Evolutionary conservation across 1,140 invertebrate genomes (phyloP), one percentile per base, ranked within the genome.

Genomic region (Maconellicoccus hirsutus): DNA sequence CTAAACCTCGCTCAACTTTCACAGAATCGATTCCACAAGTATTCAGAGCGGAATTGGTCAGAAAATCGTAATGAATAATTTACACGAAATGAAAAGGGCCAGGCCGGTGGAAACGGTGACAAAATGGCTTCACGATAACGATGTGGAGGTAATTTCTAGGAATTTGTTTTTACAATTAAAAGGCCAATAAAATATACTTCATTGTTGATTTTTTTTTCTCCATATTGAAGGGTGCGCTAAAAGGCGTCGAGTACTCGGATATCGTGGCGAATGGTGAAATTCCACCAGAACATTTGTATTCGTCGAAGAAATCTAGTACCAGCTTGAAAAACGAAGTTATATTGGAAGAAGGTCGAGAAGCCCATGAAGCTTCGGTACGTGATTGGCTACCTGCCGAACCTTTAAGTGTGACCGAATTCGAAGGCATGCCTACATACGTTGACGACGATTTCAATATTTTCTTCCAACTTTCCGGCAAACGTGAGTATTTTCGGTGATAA

Each of bases 371-470:
- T 33, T 59, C 29, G 8, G 7, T 8, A 12, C 16, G 12, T 0
- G 59, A 77, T 23, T 83, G 82, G 82, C 26, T 80, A 27, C 78
- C 78, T 23, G 63, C 79, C 16, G 23, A 33, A 3, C 73, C 74
- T 1, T 75, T 81, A 23, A 26, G n/a, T 1, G 59, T 69, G 22
- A 12, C 72, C 0, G 74, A 82, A 59, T 87, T 88, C 72, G 76
- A 78, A 0, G 83, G 77, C 0, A 66, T 76, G 8, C 75, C 79
- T 19, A 86, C 86, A 3, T 83, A 86, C 72, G 81, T 89, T 0
- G 85, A 85, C 75, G 76, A 83, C 27, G 76, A 84, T 22, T 81
- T 23, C 25, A 6, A 16, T 23, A 8, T 66, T 23, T 66, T 23
- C 16, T 2, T 66, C 2, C 61, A 66, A 66, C 1, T 23, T 4